Conservation (phyloP, 2,888 invertebrate species). For the Dryobota labecula region DNA sequence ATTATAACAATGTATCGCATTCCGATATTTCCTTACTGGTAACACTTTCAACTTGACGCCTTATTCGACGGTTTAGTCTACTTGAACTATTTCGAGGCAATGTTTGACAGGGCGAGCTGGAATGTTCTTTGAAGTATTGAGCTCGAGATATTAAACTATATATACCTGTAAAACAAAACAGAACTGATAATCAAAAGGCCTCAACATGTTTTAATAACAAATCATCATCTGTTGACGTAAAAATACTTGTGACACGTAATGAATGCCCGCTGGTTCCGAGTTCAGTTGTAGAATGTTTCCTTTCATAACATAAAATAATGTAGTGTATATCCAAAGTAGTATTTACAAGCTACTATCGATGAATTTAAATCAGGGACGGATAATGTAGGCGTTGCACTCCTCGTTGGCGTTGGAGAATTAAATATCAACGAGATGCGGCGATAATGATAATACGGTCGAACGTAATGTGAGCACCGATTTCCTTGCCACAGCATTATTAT, state of each 20-base stretch:
- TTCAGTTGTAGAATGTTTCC: slow-evolving; percentile 41
- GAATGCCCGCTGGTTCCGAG: slow-evolving; percentile 29
- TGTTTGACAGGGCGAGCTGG: slow-evolving; percentile 62
- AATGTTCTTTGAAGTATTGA: slow-evolving; percentile 60
- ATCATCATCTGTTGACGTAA: slow-evolving; percentile 19
- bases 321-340: slow-evolving; percentile 35
- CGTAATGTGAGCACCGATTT: slow-evolving; percentile 54
- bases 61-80: slow-evolving; percentile 60
- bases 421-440: slow-evolving; percentile 64
- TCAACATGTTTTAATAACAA: slow-evolving; percentile 19
- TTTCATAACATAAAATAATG: slow-evolving; percentile 39
- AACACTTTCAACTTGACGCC: slow-evolving; percentile 57
- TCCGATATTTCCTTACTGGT: slow-evolving; percentile 67
- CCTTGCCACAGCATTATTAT: slow-evolving; percentile 37
- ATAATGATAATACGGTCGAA: slow-evolving; percentile 56
- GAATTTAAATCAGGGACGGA: slow-evolving; percentile 64
- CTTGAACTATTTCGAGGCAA: slow-evolving; percentile 59
- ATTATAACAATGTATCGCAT: slow-evolving; percentile 82
- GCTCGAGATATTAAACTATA: slow-evolving; percentile 36
- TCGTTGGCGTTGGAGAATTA: slow-evolving; percentile 57
- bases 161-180: slow-evolving; percentile 31
- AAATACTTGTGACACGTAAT: slow-evolving; percentile 27
- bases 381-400: slow-evolving; percentile 65
- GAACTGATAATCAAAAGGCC: slow-evolving; percentile 37
- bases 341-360: slow-evolving; percentile 62